Percentiles rank a stretch among this genome's conserved stretches.
These are phyloP conservation scores for Ectropis grisescens DNA, from an alignment of 1,140 invertebrate species.

Conservation along the genomic window DNA sequence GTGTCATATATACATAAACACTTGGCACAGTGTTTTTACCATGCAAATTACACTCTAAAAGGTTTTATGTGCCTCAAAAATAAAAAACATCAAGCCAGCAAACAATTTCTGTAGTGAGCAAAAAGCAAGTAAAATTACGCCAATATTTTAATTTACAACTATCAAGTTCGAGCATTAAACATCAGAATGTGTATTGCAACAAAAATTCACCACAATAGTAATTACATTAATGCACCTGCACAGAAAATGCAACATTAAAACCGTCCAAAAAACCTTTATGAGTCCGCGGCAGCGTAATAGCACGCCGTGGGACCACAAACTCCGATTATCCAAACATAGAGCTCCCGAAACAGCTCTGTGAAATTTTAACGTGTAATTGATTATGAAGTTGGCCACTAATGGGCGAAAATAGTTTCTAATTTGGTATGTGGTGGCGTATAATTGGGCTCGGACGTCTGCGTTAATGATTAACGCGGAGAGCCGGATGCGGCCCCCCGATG, in stretches of 20 bases:
- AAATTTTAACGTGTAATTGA: constrained; percentile 68
- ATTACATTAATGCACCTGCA: constrained; percentile 7
- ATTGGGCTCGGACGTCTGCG: constrained; percentile 57
- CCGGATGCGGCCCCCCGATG: constrained; percentile 26
- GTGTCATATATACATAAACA: too few relatives aligned
- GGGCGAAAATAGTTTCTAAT: constrained; percentile 70
- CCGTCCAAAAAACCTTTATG: constrained; percentile 59
- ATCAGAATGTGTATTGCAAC: too few relatives aligned
- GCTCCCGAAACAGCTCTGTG: constrained; percentile 55
- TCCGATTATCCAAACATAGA: constrained; percentile 62
- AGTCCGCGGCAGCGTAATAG: constrained; percentile 43
- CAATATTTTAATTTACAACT: too few relatives aligned
- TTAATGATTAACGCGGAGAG: constrained; percentile 54
- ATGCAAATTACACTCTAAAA: too few relatives aligned
- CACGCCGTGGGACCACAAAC: constrained; percentile 66
- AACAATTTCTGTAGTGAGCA: too few relatives aligned
- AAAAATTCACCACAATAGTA: constrained; percentile 24
- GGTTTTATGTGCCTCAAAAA: too few relatives aligned
- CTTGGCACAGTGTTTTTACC: too few relatives aligned
- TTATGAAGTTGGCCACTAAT: constrained; percentile 68
- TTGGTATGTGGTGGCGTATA: constrained; percentile 53
- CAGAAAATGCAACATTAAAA: constrained; percentile 53
- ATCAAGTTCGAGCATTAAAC: too few relatives aligned
- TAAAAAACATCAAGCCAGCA: too few relatives aligned
- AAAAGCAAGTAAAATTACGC: too few relatives aligned